These are phyloP conservation scores for Mesopsocus fuscifrons DNA, from an alignment of 2,888 invertebrate species.

Conservation along the genomic window DNA sequence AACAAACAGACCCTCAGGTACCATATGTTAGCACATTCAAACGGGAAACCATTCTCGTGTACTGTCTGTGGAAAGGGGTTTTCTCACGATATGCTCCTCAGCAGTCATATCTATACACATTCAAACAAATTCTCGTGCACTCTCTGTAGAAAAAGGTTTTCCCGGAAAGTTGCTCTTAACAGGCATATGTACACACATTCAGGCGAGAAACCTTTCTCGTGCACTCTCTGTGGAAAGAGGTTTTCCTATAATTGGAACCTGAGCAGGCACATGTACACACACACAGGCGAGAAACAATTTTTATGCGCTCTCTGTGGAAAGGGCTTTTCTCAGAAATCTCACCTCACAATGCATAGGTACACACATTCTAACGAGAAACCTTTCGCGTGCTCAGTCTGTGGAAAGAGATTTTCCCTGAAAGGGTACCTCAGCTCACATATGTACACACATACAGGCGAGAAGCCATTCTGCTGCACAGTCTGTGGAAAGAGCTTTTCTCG, in stretches of 20 bases:
- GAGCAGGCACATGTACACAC: conserved; percentile 3
- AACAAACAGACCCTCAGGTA: neutral
- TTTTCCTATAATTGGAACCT: neutral
- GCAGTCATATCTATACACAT: neutral
- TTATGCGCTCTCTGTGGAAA: conserved; percentile 10
- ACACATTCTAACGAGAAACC: conserved; percentile 10
- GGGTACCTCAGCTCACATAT: conserved; percentile 4
- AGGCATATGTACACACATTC: neutral
- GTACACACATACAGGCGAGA: too few species aligned
- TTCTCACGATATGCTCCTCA: neutral
- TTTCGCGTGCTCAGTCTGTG: conserved; percentile 1
- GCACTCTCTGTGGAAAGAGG: conserved; percentile 6
- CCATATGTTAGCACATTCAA: neutral
- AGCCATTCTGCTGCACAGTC: too few species aligned
- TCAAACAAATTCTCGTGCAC: neutral
- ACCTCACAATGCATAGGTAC: conserved; percentile 10
- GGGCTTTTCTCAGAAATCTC: conserved; percentile 1
- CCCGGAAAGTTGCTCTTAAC: neutral
- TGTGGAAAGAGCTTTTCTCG: too few species aligned
- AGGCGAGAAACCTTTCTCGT: neutral
- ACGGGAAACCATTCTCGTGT: neutral
- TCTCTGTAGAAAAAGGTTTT: neutral
- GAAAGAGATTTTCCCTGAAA: conserved; percentile 2
- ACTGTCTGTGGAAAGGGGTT: neutral
- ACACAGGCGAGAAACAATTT: conserved; percentile 10